Evolutionary conservation across 2,888 invertebrate genomes (phyloP).

Genomic region (Chymomyza caudatula): DNA sequence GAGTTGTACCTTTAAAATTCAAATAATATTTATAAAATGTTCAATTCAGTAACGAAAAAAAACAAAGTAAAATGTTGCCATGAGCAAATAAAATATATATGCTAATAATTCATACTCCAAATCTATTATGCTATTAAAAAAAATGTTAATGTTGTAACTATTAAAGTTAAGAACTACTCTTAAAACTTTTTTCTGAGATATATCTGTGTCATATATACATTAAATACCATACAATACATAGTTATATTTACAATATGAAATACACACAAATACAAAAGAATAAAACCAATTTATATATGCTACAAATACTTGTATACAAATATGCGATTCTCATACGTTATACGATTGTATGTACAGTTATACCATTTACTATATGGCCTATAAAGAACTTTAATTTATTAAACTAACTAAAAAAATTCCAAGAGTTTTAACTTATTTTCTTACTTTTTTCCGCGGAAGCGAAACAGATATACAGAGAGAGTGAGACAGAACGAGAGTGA

Average conservation of each 20-base stretch:
- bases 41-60: background rate
- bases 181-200: conserved; percentile 3
- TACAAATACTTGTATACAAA: background rate
- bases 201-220: background rate
- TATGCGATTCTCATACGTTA: conserved; percentile 36
- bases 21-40: conserved; percentile 7
- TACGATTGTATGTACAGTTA: conserved; percentile 33
- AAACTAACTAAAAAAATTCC: conserved; percentile 11
- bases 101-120: conserved; percentile 1
- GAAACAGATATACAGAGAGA: background rate
- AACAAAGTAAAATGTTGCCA: conserved; percentile 18
- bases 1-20: conserved; percentile 64
- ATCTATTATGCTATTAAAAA: conserved; percentile 16
- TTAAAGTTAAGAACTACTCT: background rate
- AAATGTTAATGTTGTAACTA: conserved; percentile 45
- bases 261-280: background rate
- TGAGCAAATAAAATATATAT: conserved; percentile 39
- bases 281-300: background rate
- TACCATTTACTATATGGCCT: conserved; percentile 56
- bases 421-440: background rate
- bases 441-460: conserved; percentile 33
- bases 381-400: conserved; percentile 56
- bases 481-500: background rate
- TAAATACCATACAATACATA: background rate
- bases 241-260: background rate